Conservation (phyloP, 2,888 invertebrate genomes). For the Geophilus truncorum region DNA sequence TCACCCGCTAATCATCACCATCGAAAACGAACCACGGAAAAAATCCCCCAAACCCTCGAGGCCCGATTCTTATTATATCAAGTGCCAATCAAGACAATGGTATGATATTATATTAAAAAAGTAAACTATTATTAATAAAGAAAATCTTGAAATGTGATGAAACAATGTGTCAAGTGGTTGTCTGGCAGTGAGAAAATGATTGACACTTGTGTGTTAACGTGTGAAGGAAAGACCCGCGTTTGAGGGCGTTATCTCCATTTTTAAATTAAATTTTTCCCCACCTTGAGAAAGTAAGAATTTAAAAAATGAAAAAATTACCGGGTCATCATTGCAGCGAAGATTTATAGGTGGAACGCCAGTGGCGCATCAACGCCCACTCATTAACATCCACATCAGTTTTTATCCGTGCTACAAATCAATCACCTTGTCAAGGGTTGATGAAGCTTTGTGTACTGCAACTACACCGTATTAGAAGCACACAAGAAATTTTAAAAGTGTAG, state of each 20-base stretch:
- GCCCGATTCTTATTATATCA: not conserved
- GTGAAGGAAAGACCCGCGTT: not conserved
- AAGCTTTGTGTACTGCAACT: not conserved
- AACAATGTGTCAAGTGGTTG: constrained; percentile 15
- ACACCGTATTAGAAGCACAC: too few species aligned
- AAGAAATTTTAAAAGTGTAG: not conserved
- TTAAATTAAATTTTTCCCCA: not conserved
- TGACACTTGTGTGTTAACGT: not conserved
- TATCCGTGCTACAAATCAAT: constrained; percentile 3
- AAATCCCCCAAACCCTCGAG: not conserved
- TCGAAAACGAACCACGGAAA: not conserved
- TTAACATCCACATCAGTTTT: constrained; percentile 4
- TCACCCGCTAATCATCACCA: constrained; percentile 7
- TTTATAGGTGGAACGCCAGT: constrained; percentile 15
- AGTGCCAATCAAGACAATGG: not conserved
- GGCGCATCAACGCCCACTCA: constrained; percentile 8
- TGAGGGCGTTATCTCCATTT: not conserved
- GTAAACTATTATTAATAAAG: not conserved
- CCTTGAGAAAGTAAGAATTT: not conserved
- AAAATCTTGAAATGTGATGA: not conserved
- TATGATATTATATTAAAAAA: constrained; percentile 14
- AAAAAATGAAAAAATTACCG: not conserved
- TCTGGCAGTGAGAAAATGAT: not conserved
- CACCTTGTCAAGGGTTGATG: not conserved
- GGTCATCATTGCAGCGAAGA: not conserved